Evolutionary conservation across 2,888 invertebrate genomes (phyloP), one percentile per base, ranked within the genome.

Genomic region (Brachylomia viminalis): DNA sequence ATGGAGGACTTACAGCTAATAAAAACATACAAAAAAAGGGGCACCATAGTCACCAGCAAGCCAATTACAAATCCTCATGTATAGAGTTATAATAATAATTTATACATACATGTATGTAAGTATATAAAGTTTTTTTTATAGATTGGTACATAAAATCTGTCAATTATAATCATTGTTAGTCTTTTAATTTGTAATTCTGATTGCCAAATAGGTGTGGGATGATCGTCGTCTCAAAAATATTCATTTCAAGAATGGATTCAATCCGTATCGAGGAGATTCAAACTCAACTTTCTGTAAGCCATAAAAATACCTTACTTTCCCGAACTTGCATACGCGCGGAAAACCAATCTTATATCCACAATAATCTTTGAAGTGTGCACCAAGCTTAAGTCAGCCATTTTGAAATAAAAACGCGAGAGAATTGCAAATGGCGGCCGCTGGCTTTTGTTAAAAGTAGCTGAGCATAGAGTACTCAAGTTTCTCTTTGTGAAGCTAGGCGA

Each of bases 371-470:
- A 67, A 68, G n/a, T 42, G 47, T 56, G 42, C 47, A 56, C 30
- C 38, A 23, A 77, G 42, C 54, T 45, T 17, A 65, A 75, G 54
- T n/a, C 72, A 20, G 71, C 77, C 80, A 80, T 83, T 65, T 86
- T 84, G 58, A 62, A 73, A 72, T 52, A 81, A 77, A 84, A 85
- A 45, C 79, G 78, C 75, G 75, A 65, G 42, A 66, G 45, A 69
- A 73, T 84, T 86, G 84, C 85, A 86, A 85, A 85, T 86, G 86
- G 85, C 86, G 70, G 17, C 52, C n/a, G n/a, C 30, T 42, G 13
- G 70, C 81, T 79, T 73, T 83, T 79, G 83, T 84, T 62, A 17
- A 20, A 62, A 70, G 49, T 45, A 68, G 66, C 64, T 1, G 69
- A 56, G 69, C 52, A 47, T 42, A 1, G n/a, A 56, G 72, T 23